Evolutionary conservation across 2,113 vertebrate species (phyloP).

Genomic region (Dasyornis broadbenti): DNA sequence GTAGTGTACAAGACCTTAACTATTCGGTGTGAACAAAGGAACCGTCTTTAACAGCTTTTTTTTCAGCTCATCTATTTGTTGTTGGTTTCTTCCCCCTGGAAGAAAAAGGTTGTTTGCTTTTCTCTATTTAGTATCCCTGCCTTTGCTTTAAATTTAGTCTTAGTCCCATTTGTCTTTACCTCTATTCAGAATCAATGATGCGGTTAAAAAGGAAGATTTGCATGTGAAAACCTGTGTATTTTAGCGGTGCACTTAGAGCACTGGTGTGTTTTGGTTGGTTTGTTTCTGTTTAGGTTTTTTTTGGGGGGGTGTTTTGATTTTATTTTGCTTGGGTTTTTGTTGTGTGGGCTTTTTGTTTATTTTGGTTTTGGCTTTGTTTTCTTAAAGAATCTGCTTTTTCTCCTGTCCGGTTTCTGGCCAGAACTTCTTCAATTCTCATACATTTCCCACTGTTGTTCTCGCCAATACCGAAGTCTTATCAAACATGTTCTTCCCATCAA

Average conservation of each 20-base stretch:
- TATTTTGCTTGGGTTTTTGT: not conserved
- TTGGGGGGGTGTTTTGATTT: not conserved
- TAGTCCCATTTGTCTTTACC: not conserved
- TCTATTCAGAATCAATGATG: not conserved
- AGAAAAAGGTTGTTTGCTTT: not conserved
- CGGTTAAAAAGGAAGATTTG: not conserved
- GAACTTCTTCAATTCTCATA: not conserved
- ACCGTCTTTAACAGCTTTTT: not conserved
- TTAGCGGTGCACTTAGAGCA: not conserved
- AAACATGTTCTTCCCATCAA: not conserved
- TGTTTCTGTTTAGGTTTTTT: not conserved
- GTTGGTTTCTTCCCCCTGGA: fast-evolving
- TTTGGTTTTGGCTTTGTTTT: not conserved
- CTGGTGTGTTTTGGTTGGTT: not conserved
- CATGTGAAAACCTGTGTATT: not conserved
- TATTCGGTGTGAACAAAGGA: not conserved
- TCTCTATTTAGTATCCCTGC: not conserved
- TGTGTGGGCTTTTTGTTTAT: not conserved
- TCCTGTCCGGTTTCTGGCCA: not conserved
- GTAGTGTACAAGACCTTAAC: not conserved
- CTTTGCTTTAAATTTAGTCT: not conserved
- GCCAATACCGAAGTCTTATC: not conserved
- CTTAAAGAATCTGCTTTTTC: not conserved
- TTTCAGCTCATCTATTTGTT: not conserved
- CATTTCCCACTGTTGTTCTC: not conserved